Conservation (phyloP, 2,888 invertebrate species). For the Beris morrisii region DNA sequence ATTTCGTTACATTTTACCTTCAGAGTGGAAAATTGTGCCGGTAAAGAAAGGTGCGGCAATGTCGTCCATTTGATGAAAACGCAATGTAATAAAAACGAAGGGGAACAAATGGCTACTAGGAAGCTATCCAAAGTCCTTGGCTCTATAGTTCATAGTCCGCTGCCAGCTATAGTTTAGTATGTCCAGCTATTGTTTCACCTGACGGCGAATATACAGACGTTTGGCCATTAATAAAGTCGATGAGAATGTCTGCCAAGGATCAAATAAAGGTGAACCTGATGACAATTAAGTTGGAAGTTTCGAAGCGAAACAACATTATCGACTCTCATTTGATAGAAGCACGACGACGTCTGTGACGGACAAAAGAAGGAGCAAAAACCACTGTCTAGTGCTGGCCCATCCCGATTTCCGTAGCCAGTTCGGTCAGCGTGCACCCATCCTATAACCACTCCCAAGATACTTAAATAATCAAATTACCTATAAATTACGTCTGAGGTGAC, state of each 20-base stretch:
- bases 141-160: neutral
- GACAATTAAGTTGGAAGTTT: conserved; percentile 25
- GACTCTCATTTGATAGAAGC: conserved; percentile 1
- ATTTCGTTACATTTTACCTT: conserved; percentile 9
- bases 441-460: conserved; percentile 11
- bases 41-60: conserved; percentile 29
- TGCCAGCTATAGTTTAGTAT: too few species aligned
- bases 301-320: conserved; percentile 25
- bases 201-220: too few species aligned
- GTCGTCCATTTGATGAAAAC: conserved; percentile 13
- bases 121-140: neutral
- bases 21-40: neutral
- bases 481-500: conserved; percentile 26
- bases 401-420: too few species aligned
- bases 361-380: neutral
- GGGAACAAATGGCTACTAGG: neutral
- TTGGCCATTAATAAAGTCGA: too few species aligned
- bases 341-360: neutral
- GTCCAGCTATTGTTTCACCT: too few species aligned
- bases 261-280: conserved; percentile 16
- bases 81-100: conserved; percentile 23
- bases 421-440: too few species aligned
- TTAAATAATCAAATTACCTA: conserved; percentile 23
- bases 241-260: neutral
- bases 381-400: too few species aligned